These are phyloP conservation scores for Haliclystus octoradiatus DNA, from an alignment of 30 jellyfish, hydroid and myxozoan species.

Conservation along the genomic window DNA sequence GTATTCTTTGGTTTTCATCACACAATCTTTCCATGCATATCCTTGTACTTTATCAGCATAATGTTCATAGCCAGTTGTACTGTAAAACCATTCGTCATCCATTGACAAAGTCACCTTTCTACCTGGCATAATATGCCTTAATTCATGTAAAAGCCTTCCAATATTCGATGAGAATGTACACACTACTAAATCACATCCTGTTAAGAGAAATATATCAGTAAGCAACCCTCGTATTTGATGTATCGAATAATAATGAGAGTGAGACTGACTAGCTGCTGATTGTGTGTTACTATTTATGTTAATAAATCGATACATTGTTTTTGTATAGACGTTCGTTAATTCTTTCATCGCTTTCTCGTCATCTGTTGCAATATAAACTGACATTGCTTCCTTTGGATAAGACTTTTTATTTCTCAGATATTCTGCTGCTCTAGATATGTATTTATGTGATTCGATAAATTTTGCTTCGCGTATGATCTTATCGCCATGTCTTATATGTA, in stretches of 20 bases:
- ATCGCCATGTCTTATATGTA: constrained; percentile 28
- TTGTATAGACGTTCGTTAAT: not conserved
- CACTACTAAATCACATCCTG: constrained; percentile 1
- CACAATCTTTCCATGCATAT: not conserved
- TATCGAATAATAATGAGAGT: not conserved
- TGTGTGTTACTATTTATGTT: not conserved
- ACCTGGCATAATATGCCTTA: not conserved
- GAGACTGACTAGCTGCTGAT: not conserved
- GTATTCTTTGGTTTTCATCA: not conserved
- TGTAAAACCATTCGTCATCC: not conserved
- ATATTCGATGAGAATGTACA: constrained; percentile 9
- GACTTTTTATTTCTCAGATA: not conserved
- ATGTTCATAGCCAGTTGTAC: not conserved
- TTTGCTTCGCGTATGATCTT: constrained; percentile 10
- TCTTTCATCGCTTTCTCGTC: not conserved
- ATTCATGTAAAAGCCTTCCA: constrained; percentile 10
- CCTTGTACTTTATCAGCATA: not conserved
- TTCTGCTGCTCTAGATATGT: not conserved
- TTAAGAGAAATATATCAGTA: not conserved
- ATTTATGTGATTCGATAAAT: not conserved
- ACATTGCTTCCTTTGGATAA: not conserved
- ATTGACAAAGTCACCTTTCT: not conserved
- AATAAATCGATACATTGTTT: not conserved
- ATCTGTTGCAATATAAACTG: not conserved
- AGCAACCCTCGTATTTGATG: constrained; percentile 3